Conservation (phyloP, 1,140 invertebrate species). For the Drosophila murphyi region DNA sequence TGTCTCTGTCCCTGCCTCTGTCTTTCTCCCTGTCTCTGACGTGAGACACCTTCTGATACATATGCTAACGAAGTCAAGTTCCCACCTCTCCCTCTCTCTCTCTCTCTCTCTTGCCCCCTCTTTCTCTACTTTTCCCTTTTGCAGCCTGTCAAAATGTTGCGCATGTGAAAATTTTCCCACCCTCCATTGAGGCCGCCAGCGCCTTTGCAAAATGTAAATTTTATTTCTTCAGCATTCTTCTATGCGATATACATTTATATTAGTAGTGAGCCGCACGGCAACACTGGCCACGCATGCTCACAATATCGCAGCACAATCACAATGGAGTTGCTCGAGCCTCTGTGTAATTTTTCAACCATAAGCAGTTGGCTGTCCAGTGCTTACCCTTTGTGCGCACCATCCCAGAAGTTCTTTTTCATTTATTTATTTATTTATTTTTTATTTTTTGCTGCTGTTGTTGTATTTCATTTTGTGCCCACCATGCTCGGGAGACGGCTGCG, state of each 20-base stretch:
- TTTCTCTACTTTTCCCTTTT: conserved; percentile 13
- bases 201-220: conserved; percentile 76
- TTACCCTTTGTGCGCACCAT: conserved; percentile 59
- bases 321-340: conserved; percentile 10
- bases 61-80: conserved; percentile 73
- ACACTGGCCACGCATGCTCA: conserved; percentile 52
- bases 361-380: conserved; percentile 60
- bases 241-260: conserved; percentile 73
- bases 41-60: conserved; percentile 77
- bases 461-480: conserved; percentile 19
- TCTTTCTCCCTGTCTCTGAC: conserved; percentile 46
- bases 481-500: conserved; percentile 37
- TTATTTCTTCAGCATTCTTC: conserved; percentile 4
- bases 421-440: too few species aligned
- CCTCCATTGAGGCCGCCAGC: conserved; percentile 68
- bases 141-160: conserved; percentile 75
- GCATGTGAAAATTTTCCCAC: conserved; percentile 78
- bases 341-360: conserved; percentile 57
- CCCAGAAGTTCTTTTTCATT: conserved; percentile 1
- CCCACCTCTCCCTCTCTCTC: not conserved
- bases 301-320: conserved; percentile 28
- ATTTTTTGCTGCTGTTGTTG: too few species aligned
- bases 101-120: conserved; percentile 2
- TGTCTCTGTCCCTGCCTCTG: conserved; percentile 31
- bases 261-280: conserved; percentile 53